Percentiles rank a stretch among this genome's conserved stretches.
Evolutionary conservation across 2,113 vertebrate genomes (phyloP).

Genomic region (Spizaetus ornatus): DNA sequence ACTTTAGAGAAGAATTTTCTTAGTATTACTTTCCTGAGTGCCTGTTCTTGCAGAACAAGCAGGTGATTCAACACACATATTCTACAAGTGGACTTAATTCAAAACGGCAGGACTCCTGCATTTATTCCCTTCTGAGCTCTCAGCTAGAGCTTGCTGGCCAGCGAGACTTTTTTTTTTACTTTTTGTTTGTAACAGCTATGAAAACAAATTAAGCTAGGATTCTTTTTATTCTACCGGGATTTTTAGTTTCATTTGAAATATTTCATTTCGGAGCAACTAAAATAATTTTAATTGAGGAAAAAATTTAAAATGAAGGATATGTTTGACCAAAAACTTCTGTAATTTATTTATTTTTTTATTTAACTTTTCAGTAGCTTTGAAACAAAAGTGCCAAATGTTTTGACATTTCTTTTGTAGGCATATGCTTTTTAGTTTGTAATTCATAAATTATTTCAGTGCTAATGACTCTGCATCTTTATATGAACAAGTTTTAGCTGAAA

Average conservation of each 20-base stretch:
- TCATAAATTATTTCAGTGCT: neutral
- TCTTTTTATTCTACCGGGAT: neutral
- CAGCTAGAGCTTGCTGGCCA: neutral
- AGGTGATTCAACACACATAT: neutral
- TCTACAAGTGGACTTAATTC: neutral
- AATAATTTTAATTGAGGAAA: neutral
- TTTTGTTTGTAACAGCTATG: neutral
- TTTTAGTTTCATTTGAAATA: neutral
- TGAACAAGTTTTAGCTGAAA: neutral
- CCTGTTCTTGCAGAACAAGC: neutral
- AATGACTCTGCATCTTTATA: neutral
- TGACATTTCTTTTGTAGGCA: neutral
- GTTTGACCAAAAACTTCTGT: neutral
- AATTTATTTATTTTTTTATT: neutral
- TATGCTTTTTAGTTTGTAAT: neutral
- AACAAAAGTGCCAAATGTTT: neutral
- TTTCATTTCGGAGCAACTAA: neutral
- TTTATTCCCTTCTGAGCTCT: neutral
- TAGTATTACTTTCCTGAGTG: neutral
- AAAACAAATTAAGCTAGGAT: neutral
- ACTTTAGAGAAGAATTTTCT: neutral
- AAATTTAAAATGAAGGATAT: neutral
- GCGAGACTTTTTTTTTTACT: neutral
- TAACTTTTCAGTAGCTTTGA: neutral
- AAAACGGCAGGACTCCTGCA: neutral